phyloP scores from a whole-genome alignment of 2,888 invertebrate species.

The Polyommatus iphigenia region DNA sequence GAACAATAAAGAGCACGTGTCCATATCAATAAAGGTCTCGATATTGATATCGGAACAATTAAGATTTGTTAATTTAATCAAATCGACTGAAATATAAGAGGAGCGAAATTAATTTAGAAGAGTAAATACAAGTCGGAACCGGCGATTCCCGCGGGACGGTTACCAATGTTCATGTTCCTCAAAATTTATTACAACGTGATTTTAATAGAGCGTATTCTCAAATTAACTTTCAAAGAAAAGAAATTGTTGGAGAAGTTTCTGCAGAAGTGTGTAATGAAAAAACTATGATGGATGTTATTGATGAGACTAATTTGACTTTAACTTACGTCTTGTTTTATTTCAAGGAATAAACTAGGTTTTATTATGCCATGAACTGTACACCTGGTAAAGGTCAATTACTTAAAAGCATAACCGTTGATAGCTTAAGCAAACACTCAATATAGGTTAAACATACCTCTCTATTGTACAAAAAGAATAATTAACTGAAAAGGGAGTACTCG shows the following conservation, averaged over 20 bases:
- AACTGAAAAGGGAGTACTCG: neutral
- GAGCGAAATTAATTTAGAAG: constrained; percentile 20
- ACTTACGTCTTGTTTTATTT: neutral
- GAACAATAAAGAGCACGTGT: neutral
- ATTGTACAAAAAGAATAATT: constrained; percentile 7
- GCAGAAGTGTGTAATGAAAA: constrained; percentile 7
- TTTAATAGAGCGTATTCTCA: neutral
- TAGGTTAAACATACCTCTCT: neutral
- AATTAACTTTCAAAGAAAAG: constrained; percentile 16
- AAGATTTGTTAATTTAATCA: constrained; percentile 8
- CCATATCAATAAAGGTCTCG: neutral
- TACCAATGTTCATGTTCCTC: constrained; percentile 12
- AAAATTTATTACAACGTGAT: constrained; percentile 21
- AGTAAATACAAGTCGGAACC: constrained; percentile 18
- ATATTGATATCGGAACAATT: neutral
- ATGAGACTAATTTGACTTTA: neutral
- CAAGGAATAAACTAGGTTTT: neutral
- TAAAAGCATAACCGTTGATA: neutral
- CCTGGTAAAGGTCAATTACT: neutral
- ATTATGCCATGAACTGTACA: neutral
- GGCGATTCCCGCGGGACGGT: neutral
- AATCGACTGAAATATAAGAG: constrained; percentile 21
- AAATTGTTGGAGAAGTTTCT: neutral
- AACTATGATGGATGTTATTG: neutral
- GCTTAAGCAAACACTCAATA: neutral